These are phyloP conservation scores for Pseudochirops corinnae DNA, from an alignment of 2,797 vertebrate genomes.

Conservation along the genomic window DNA sequence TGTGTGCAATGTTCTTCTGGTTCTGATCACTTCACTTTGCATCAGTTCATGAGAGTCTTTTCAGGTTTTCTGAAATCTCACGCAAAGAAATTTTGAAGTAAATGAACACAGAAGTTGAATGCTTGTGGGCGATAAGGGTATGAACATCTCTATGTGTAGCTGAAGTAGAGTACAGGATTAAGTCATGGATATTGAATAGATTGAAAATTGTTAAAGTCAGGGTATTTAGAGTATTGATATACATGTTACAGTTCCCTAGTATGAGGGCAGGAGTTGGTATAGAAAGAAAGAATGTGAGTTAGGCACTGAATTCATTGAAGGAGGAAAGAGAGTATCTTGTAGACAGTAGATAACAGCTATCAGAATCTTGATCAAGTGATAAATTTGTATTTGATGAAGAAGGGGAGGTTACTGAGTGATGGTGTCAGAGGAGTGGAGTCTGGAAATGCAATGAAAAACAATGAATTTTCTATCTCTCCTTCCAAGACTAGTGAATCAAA, in stretches of 20 bases:
- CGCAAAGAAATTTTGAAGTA: neutral
- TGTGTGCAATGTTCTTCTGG: neutral
- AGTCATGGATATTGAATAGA: neutral
- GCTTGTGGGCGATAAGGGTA: neutral
- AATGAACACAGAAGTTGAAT: neutral
- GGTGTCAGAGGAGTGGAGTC: neutral
- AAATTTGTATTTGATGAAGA: neutral
- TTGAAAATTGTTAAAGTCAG: neutral
- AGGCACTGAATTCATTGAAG: neutral
- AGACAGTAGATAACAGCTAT: neutral
- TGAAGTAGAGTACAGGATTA: neutral
- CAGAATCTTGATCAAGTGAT: neutral
- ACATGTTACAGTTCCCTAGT: neutral
- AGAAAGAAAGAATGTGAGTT: neutral
- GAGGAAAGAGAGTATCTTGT: neutral
- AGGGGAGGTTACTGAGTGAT: neutral
- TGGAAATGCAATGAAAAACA: neutral
- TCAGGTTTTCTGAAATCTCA: neutral
- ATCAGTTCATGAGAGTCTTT: neutral
- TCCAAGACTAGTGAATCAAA: neutral
- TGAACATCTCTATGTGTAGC: neutral
- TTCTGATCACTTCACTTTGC: neutral
- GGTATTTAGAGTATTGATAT: neutral
- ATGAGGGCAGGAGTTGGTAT: neutral
- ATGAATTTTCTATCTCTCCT: neutral